Conservation (phyloP, 2,113 vertebrate species). For the Podocnemis expansa region DNA sequence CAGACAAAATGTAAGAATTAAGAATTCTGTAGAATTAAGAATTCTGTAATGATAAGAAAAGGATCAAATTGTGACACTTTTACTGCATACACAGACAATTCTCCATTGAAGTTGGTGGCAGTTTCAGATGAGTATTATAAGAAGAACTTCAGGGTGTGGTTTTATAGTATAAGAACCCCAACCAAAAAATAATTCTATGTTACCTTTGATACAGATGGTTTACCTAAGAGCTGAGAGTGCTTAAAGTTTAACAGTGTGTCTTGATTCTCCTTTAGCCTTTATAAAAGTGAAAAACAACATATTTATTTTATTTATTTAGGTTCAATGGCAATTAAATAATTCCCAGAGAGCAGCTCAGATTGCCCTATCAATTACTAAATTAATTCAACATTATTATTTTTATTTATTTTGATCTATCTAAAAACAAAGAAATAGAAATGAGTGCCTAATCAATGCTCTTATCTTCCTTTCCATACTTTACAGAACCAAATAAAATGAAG, state of each 20-base stretch:
- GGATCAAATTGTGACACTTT: fast-evolving
- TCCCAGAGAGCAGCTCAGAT: not conserved
- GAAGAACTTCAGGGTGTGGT: not conserved
- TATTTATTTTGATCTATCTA: not conserved
- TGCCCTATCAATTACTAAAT: not conserved
- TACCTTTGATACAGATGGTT: not conserved
- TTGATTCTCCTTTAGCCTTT: not conserved
- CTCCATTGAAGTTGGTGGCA: not conserved
- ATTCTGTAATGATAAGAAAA: not conserved
- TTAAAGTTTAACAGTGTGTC: not conserved
- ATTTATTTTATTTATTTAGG: not conserved
- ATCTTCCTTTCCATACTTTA: not conserved
- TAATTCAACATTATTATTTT: too few relatives aligned
- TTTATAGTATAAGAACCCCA: not conserved
- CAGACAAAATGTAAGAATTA: not conserved
- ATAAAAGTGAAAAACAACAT: not conserved
- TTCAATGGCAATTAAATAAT: not conserved
- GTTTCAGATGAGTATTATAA: not conserved
- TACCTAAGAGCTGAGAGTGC: not conserved
- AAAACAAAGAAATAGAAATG: not conserved
- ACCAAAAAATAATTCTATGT: not conserved
- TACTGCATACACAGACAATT: not conserved
- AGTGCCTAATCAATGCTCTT: not conserved
- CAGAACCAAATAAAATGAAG: not conserved
- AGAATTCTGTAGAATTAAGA: not conserved